Conservation (phyloP, 2,113 vertebrate genomes). For the Ceuthmochares aereus region DNA sequence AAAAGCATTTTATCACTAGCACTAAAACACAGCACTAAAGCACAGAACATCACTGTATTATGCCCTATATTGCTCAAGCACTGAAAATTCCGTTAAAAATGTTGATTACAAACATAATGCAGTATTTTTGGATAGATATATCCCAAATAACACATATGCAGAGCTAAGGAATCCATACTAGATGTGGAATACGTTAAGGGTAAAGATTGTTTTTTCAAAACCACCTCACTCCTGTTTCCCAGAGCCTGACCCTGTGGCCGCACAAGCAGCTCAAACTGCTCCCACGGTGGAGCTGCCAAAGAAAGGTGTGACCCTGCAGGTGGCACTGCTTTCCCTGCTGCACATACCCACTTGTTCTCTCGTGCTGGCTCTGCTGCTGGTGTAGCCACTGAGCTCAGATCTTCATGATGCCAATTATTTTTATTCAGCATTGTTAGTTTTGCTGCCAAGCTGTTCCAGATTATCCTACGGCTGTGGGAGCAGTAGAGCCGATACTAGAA, state of each 20-base stretch:
- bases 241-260: background rate
- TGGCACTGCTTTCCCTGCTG: background rate
- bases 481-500: background rate
- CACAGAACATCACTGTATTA: background rate
- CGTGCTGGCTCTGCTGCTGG: background rate
- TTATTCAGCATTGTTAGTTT: background rate
- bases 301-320: background rate
- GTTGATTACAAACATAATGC: background rate
- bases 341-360: background rate
- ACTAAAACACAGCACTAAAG: background rate
- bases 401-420: background rate
- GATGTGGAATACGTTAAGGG: background rate
- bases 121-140: background rate
- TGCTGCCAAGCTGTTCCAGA: background rate
- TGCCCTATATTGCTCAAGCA: background rate
- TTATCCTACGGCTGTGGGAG: background rate
- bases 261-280: background rate
- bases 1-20: slow-evolving; percentile 2
- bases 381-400: background rate
- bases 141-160: background rate
- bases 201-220: background rate
- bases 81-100: background rate
- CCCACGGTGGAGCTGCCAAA: fast-evolving
- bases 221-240: background rate
- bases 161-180: background rate